A percentile compares a stretch with the other conserved stretches of the same genome.
Conservation (phyloP, 92 coral and sea anemone genomes). For the Micromussa lordhowensis region DNA sequence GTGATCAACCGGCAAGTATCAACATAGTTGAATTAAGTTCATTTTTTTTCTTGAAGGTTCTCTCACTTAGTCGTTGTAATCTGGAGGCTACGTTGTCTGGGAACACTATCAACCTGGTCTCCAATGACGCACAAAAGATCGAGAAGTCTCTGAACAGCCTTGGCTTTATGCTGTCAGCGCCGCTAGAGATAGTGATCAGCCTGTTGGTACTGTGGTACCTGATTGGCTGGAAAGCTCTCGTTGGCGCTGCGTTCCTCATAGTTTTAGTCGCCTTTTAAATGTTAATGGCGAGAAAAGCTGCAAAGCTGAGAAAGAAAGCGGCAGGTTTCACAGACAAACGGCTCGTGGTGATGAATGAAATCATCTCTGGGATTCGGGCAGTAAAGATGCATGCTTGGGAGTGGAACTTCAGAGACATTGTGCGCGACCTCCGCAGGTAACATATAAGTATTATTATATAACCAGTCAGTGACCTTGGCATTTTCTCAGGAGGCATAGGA, state of each 20-base stretch:
- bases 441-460: no score
- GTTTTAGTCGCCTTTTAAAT: not conserved
- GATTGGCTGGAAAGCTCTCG: slow-evolving; percentile 16
- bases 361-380: slow-evolving; percentile 27
- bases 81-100: slow-evolving; percentile 5
- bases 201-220: slow-evolving; percentile 27
- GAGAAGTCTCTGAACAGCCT: slow-evolving; percentile 19
- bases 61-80: slow-evolving; percentile 12
- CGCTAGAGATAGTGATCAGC: no score
- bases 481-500: no score
- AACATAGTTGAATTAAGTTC: no score
- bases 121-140: slow-evolving; percentile 34
- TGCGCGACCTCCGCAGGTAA: slow-evolving; percentile 24
- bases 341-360: slow-evolving; percentile 26
- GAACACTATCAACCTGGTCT: slow-evolving; percentile 28
- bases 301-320: slow-evolving; percentile 14
- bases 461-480: no score
- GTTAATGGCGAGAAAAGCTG: slow-evolving; percentile 25
- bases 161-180: slow-evolving; percentile 1
- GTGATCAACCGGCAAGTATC: no score
- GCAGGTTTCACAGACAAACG: slow-evolving; percentile 21
- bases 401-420: not conserved
- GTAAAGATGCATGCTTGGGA: slow-evolving; percentile 30
- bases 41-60: not conserved
- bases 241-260: slow-evolving; percentile 8